These are phyloP conservation scores for Mesorhabditis sp. DNA, from an alignment of 2,888 invertebrate species.

Conservation along the genomic window DNA sequence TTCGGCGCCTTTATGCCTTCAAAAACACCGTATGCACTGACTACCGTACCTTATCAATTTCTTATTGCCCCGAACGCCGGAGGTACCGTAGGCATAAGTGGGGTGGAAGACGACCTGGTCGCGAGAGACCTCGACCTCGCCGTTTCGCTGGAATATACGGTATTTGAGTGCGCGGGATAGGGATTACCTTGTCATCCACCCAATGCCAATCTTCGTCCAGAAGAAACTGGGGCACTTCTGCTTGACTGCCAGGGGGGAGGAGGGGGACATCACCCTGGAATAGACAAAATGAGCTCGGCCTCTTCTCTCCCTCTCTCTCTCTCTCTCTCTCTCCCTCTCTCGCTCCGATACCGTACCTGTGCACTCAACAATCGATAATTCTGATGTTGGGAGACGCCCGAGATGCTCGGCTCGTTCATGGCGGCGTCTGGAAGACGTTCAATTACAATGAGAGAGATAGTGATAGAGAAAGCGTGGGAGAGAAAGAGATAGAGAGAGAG, in stretches of 20 bases:
- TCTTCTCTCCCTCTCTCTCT: too few species aligned
- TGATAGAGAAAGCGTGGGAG: too few species aligned
- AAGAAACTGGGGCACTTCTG: neutral
- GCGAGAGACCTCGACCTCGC: slow-evolving; percentile 3
- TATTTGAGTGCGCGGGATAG: neutral
- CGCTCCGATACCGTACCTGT: too few species aligned
- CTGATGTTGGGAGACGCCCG: too few species aligned
- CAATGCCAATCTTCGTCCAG: slow-evolving; percentile 5
- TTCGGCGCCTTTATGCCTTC: neutral
- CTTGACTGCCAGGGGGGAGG: neutral
- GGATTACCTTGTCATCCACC: neutral
- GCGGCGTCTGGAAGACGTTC: too few species aligned
- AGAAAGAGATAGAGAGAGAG: too few species aligned
- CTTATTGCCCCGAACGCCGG: slow-evolving; percentile 19
- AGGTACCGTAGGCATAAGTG: slow-evolving; percentile 27
- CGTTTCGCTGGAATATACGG: slow-evolving; percentile 10
- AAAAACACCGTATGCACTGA: too few species aligned
- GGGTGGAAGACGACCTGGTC: slow-evolving; percentile 31
- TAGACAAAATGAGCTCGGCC: too few species aligned
- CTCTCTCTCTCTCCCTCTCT: too few species aligned
- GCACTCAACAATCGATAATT: too few species aligned
- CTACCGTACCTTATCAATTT: neutral
- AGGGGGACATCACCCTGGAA: slow-evolving; percentile 5
- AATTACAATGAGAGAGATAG: too few species aligned
- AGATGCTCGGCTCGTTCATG: too few species aligned